These are phyloP conservation scores for Congeria kusceri DNA, from an alignment of 2,888 invertebrate species.

Conservation along the genomic window DNA sequence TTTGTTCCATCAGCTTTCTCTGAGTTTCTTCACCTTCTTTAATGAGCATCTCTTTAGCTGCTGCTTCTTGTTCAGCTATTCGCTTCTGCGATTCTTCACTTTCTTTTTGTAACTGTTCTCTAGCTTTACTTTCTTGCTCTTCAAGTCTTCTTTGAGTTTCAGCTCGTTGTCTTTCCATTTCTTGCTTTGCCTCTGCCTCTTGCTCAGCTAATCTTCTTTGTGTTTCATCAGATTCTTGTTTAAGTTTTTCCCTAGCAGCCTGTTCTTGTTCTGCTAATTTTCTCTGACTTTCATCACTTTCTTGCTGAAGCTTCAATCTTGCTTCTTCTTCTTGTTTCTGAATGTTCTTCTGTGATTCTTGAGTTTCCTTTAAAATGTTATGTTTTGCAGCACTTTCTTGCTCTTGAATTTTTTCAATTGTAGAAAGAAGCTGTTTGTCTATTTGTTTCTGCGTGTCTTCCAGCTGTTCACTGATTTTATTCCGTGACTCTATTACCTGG, in stretches of 20 bases:
- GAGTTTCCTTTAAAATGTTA: constrained; percentile 49
- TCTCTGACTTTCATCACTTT: constrained; percentile 59
- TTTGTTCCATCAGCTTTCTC: constrained; percentile 29
- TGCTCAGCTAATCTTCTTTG: constrained; percentile 56
- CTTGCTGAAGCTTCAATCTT: constrained; percentile 46
- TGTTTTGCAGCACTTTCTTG: constrained; percentile 53
- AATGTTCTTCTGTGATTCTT: constrained; percentile 52
- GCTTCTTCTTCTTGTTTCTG: constrained; percentile 52
- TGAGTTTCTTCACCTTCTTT: constrained; percentile 51
- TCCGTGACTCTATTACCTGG: constrained; percentile 48
- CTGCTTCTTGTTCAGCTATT: constrained; percentile 51
- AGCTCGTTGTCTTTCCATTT: constrained; percentile 44
- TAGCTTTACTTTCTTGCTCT: constrained; percentile 39
- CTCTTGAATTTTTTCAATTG: constrained; percentile 51
- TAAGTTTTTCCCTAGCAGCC: constrained; percentile 50
- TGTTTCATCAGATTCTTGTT: constrained; percentile 53
- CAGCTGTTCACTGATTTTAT: constrained; percentile 58
- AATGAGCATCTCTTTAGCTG: constrained; percentile 39
- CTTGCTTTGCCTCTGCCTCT: constrained; percentile 47
- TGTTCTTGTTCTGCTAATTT: constrained; percentile 50
- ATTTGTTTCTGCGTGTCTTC: constrained; percentile 55
- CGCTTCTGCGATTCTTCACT: constrained; percentile 44
- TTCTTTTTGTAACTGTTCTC: constrained; percentile 54
- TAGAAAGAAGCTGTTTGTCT: constrained; percentile 45
- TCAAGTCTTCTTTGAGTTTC: constrained; percentile 53